Evolutionary conservation across 2,888 invertebrate species (phyloP), one percentile per base, ranked within the genome.

Genomic region (Pandemis cinnamomeana): DNA sequence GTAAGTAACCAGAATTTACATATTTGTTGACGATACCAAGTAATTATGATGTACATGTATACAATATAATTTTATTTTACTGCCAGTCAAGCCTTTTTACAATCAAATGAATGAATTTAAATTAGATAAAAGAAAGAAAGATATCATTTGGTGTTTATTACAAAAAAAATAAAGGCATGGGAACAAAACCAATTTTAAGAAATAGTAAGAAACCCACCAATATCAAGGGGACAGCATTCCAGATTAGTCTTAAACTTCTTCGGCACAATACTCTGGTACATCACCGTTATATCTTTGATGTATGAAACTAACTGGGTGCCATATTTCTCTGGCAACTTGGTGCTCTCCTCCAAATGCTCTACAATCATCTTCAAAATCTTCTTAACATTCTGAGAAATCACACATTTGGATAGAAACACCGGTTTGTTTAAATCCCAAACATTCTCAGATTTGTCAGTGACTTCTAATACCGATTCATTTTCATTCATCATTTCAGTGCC

Each of bases 241-340:
- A 94, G 82, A 79, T 90, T 92, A 5, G 89, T 82, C 80, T 90
- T 91, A 77, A 91, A 93, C 75, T 90, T 92, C 79, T 89, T 89
- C 0, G 94, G 91, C 7, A 94, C 90, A 42, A 94, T 78, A 73
- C 88, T 87, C 79, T 93, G 93, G 73, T 94, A 94, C 89, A 94
- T 87, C 10, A 92, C 86, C 41, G 91, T 92, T 60, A 94, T 88
- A 80, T 93, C 92, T 77, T 87, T 92, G 7, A 94, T 83, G 55
- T 92, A 91, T 7, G 81, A 72, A 10, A 93, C 88, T 5, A 94
- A 82, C 76, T 92, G 89, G 8, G 80, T 84, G 11, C 88, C 87
- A 69, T 94, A 92, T 61, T 85, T 88, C 60, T 91, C 86, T 0
- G 94, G 92, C 67, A 92, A 75, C 44, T 91, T 92, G 0, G 84